Evolutionary conservation across 2,797 vertebrate species (phyloP), one percentile per base, ranked within the genome.

Genomic region (Diglossa cyanea): DNA sequence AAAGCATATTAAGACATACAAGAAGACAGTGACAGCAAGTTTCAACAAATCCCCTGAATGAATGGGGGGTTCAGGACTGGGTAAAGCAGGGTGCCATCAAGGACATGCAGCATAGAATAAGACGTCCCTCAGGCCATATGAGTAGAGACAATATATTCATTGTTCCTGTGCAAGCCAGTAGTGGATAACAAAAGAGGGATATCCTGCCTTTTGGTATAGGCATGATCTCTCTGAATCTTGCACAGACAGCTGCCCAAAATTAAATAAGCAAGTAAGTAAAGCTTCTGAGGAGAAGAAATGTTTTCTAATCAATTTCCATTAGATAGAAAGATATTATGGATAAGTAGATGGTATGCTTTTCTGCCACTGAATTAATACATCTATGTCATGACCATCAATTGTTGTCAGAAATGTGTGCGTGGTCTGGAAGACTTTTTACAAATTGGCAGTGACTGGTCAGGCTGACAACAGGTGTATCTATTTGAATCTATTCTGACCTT

Each of bases 271-370:
- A 65, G 12, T 62, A 80, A 74, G 42, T 58, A 83, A 80, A 83
- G 25, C n/a, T 83, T 71, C 67, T 90, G 57, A 80, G 26, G 9
- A 75, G 53, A 82, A 88, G 6, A 82, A 85, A 79, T 51, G 1
- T 63, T 94, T 93, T 79, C 81, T 71, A 87, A 94, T 65, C 53
- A 26, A 80, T 93, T 93, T 80, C 31, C 17, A 65, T 93, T 90
- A 83, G 42, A 28, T 17, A 84, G 57, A 90, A 85, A 74, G 26
- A 47, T 74, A 35, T 45, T 89, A 58, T 33, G 39, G 53, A 11
- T 86, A 86, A 61, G 63, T 77, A 72, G 50, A 45, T 57, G 39
- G 72, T 77, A 75, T 91, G 75, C 21, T 95, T 65, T 87, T 55
- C 61, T 92, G 78, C 37, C 65, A 83, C 7, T 66, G 37, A 85